These are phyloP conservation scores for Palythoa heliodiscus DNA, from an alignment of 92 coral and sea anemone species.

Conservation along the genomic window DNA sequence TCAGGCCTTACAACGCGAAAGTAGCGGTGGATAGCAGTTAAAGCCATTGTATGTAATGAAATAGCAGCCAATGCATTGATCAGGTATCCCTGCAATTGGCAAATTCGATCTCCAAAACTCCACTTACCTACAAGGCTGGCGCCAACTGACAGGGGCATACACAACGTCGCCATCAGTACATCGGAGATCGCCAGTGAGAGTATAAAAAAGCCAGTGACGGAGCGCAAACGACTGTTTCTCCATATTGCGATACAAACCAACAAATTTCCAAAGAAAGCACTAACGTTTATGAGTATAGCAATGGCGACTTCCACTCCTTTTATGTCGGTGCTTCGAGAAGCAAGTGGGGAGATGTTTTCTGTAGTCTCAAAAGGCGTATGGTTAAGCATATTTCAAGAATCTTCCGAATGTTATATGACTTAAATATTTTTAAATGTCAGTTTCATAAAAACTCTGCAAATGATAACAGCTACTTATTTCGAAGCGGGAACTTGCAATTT, in stretches of 20 bases:
- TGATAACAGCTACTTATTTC: not conserved
- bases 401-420: not conserved
- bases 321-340: constrained; percentile 26
- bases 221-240: constrained; percentile 32
- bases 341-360: not conserved
- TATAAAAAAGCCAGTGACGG: constrained; percentile 33
- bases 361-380: not conserved
- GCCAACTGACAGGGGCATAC: constrained; percentile 32
- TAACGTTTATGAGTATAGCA: constrained; percentile 5
- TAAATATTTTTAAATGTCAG: not conserved
- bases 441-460: not conserved
- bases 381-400: not conserved
- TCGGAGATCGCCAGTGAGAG: constrained; percentile 38
- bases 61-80: constrained; percentile 31
- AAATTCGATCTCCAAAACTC: constrained; percentile 21
- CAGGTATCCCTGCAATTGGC: constrained; percentile 30
- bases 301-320: not conserved
- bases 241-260: constrained; percentile 35
- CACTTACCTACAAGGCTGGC: constrained; percentile 19
- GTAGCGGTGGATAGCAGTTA: constrained; percentile 39
- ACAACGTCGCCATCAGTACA: constrained; percentile 35
- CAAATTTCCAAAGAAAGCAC: constrained; percentile 28
- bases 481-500: not conserved
- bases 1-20: constrained; percentile 38
- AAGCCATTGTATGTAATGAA: constrained; percentile 35